Base-by-base conservation (phyloP, 2,113 vertebrate species). In the Caranx melampygus region DNA sequence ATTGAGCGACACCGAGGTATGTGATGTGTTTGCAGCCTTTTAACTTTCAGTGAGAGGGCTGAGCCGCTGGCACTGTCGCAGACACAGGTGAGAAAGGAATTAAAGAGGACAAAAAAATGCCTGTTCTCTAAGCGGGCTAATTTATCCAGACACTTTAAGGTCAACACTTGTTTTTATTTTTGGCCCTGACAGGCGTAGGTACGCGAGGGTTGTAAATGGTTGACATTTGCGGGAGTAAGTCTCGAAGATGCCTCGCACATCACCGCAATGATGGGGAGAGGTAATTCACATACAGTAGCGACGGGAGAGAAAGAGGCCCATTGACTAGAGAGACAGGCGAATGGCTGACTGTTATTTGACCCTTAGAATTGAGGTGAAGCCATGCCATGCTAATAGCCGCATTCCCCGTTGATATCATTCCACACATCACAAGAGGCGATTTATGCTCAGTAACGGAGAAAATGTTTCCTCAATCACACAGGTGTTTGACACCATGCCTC, bases 141-240 rank as follows among this genome's bases (percentile, higher is more conserved):
- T 91, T 91, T 89, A 92, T 88, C 82, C 77, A 61, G 73, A 77
- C 67, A 68, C 88, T 90, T 87, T 84, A 90, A 90, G 89, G 89
- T 92, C 89, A 89, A 58, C 76, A 51, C 74, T 86, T 87, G 6
- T 42, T 81, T 76, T 70, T 68, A 83, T 59, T 89, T 87, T 82
- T 77, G 66, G 47, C 64, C n/a, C 55, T 91, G 88, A 89, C 89
- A 85, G 79, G 67, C 75, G 72, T 26, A 26, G 26, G 87, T 89
- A 92, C 92, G 88, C 89, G 79, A 91, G 86, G 73, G 57, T 62
- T 77, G 76, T 83, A 82, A 93, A 92, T 70, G 88, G 86, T 78
- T 94, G 94, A 93, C 94, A 94, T 94, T 94, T 94, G 81, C 82
- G 82, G 59, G 67, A 82, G 80, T 58, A 61, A 75, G 87, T 86